Evolutionary conservation across 2,113 vertebrate species (phyloP), one percentile per base, ranked within the genome.

Genomic region (Lonchura striata): DNA sequence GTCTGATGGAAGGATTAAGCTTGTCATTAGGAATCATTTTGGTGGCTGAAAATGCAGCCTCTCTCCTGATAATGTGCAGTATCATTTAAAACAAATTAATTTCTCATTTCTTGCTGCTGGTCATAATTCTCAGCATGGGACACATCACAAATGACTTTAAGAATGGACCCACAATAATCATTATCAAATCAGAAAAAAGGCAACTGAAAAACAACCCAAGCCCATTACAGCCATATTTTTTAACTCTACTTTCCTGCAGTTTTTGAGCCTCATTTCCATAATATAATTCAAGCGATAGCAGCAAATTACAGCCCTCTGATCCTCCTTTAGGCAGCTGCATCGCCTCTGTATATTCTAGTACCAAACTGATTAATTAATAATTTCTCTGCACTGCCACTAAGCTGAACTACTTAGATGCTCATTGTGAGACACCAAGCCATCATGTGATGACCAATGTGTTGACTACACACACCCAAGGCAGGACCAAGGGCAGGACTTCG

Each of bases 61-160:
- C 95, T 93, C 93, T 94, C 94, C 88, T 93, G 96, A 93, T 97
- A 97, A 97, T 97, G 95, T 94, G 94, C 72, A 87, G 64, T 86
- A 94, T 96, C 95, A 97, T 98, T 98, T 98, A 98, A 98, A 98
- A 97, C 88, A 91, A 97, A 98, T 98, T 98, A 98, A 98, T 97
- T 98, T 96, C 96, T 97, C 98, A 98, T 98, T 98, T 98, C 95
- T 95, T 95, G 95, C 96, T 96, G 96, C 81, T 96, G 90, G 91
- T 97, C 95, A 96, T 97, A 97, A 98, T 97, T 97, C 94, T 97
- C 96, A 97, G 94, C 86, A 44, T 96, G 97, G 96, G 93, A 97
- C 92, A 75, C 91, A 94, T 95, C 94, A 82, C 77, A 97, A 96
- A 97, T 94, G 97, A 97, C 96, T 96, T 98, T 93, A 96, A 86